Conservation (phyloP, 2,797 vertebrate species). For the Rhinophrynus dorsalis region DNA sequence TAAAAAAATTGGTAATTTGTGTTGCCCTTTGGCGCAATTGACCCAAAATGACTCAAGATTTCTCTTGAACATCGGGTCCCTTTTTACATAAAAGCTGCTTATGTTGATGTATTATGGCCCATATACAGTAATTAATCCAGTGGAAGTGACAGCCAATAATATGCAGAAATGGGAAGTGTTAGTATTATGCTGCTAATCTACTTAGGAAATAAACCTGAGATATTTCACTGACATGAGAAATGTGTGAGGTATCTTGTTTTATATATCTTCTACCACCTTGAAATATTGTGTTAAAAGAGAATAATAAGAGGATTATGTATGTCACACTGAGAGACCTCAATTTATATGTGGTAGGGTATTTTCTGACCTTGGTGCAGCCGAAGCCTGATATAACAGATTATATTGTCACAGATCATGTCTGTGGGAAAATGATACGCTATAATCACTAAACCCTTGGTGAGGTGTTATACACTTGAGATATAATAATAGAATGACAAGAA, state of each 20-base stretch:
- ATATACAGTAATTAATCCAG: too few relatives aligned
- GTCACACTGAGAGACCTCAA: slow-evolving; percentile 34
- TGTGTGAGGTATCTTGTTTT: background rate
- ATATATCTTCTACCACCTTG: background rate
- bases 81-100: too few relatives aligned
- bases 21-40: too few relatives aligned
- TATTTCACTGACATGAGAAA: too few relatives aligned
- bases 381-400: slow-evolving; percentile 25
- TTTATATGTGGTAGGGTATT: slow-evolving; percentile 5
- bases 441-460: background rate
- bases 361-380: slow-evolving; percentile 14
- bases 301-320: slow-evolving; percentile 3
- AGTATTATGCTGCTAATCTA: too few relatives aligned
- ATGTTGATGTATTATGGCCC: too few relatives aligned
- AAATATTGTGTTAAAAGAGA: slow-evolving; percentile 5
- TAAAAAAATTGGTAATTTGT: too few relatives aligned
- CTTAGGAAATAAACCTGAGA: too few relatives aligned
- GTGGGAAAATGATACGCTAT: background rate
- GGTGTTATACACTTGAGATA: background rate
- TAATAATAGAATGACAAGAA: background rate
- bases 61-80: too few relatives aligned
- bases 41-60: too few relatives aligned
- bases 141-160: too few relatives aligned
- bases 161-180: too few relatives aligned
- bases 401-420: background rate